Evolutionary conservation across 2,797 vertebrate genomes (phyloP), one percentile per base, ranked within the genome.

Genomic region (Nyctibius grandis): DNA sequence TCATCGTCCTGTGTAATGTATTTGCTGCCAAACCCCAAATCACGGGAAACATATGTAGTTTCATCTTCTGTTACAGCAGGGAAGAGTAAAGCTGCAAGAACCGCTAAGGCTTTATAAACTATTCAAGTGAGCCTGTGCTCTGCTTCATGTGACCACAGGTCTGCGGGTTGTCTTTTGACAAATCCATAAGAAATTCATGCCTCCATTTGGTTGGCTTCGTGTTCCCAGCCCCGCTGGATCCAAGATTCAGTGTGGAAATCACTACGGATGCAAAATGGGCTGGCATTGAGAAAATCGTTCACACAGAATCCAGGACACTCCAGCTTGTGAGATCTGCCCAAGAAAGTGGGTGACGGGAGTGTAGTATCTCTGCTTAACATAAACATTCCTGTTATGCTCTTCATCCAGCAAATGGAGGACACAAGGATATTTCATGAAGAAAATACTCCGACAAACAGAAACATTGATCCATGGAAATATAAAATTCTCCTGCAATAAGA

Each of bases 11-110:
- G 17, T 20, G 31, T 78, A 88, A 63, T 19, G n/a, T 5, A 13
- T 83, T 70, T 77, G 45, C 78, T 97, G 79, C 79, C 93, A 91
- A 95, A 85, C 53, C 61, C 68, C 56, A 81, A 88, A 94, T 95
- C 82, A 74, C 82, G 88, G 72, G 56, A 45, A 89, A 76, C 31
- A 83, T 73, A 67, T 15, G n/a, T 21, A 91, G 60, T 53, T 93
- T 92, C 78, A 74, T 73, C 73, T 84, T 96, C 80, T 89, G 65
- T 77, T 88, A 78, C 9, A 83, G 64, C 28, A 65, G 82, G 2
- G 47, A 79, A 51, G 56, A 91, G 17, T 47, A 40, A 93, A 80
- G 40, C 75, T 87, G 63, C 5, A 14, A 74, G 60, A 85, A 44
- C 51, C 19, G 23, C 29, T 68, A 59, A 59, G 36, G 20, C 26